Conservation (phyloP, 2,113 vertebrate genomes). For the Ivindomyrus marchei region DNA sequence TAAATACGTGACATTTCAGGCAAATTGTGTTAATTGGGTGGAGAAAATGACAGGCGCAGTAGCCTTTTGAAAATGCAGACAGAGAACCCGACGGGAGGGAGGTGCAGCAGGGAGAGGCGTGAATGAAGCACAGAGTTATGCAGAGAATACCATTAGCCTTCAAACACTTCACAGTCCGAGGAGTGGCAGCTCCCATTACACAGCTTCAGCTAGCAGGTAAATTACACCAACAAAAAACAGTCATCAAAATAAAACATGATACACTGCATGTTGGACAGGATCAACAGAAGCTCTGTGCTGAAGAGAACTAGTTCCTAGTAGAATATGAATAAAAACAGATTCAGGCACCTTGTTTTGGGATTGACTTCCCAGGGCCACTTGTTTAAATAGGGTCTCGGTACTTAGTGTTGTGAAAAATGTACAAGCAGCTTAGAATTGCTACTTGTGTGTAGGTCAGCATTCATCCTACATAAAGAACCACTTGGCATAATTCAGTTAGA, state of each 20-base stretch:
- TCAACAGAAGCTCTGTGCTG: conserved; percentile 41
- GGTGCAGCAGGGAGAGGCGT: conserved; percentile 17
- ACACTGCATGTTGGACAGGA: conserved; percentile 30
- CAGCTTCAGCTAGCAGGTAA: background rate
- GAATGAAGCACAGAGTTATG: conserved; percentile 24
- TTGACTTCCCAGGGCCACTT: background rate
- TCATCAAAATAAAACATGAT: conserved; percentile 10
- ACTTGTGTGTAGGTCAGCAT: background rate
- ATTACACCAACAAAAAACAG: background rate
- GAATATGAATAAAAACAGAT: background rate
- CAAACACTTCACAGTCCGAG: conserved; percentile 25
- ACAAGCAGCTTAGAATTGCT: conserved; percentile 1
- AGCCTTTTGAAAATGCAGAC: conserved; percentile 22
- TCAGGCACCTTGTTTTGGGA: background rate
- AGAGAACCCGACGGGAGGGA: conserved; percentile 20
- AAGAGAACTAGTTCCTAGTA: background rate
- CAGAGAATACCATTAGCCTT: conserved; percentile 16
- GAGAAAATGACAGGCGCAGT: conserved; percentile 17
- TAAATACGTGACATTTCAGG: conserved; percentile 41
- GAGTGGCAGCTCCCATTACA: background rate
- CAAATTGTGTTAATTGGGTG: conserved; percentile 12
- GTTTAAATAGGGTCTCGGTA: background rate
- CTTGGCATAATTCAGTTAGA: background rate
- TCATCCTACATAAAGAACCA: background rate
- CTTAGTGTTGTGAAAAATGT: background rate